Evolutionary conservation across 2,797 vertebrate species (phyloP).

Genomic region (Prunella strophiata): DNA sequence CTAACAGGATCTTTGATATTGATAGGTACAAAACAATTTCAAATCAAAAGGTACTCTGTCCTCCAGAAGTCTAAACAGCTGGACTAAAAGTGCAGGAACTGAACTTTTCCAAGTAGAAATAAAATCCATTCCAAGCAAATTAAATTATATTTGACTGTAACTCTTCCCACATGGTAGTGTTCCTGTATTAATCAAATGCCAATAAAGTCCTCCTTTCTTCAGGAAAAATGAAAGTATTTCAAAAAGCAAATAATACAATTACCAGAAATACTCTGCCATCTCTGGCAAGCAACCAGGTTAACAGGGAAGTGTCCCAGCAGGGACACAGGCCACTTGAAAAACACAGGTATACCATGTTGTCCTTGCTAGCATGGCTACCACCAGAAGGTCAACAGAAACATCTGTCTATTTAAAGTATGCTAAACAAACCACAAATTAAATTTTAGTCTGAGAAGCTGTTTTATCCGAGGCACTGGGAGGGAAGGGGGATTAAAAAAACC

Average conservation of each 20-base stretch:
- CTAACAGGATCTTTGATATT: background rate
- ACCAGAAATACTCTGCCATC: background rate
- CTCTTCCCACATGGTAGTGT: background rate
- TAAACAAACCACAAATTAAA: background rate
- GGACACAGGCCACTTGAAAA: background rate
- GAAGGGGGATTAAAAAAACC: rapidly evolving
- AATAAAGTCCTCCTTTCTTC: background rate
- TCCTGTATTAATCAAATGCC: background rate
- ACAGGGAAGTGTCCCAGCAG: background rate
- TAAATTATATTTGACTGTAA: background rate
- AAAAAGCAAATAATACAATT: background rate
- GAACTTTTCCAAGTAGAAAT: background rate
- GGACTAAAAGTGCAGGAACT: background rate
- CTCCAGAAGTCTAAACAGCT: background rate
- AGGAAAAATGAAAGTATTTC: background rate
- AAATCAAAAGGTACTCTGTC: background rate
- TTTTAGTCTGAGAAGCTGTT: background rate
- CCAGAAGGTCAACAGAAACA: background rate
- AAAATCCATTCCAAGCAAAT: background rate
- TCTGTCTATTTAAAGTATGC: background rate
- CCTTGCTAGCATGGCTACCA: background rate
- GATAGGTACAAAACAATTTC: background rate
- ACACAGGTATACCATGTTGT: background rate
- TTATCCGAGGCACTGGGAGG: background rate
- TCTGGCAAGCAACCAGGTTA: background rate